A percentile compares a stretch with the other conserved stretches of the same genome.
phyloP scores from a whole-genome alignment of 2,797 vertebrate species.

The Sebastes matsubarae region DNA sequence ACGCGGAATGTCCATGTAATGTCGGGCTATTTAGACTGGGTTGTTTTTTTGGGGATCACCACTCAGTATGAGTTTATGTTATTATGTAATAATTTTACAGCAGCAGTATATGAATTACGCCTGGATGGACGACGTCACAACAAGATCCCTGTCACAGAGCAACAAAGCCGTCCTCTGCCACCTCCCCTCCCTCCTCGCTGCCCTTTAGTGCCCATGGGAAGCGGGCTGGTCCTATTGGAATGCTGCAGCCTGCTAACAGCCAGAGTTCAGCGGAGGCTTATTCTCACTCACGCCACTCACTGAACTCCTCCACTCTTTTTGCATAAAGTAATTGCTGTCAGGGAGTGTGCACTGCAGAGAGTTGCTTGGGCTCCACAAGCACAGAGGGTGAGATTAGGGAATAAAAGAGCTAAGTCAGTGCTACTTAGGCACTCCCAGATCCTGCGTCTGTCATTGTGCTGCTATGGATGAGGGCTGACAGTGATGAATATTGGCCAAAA shows the following conservation, averaged over 20 bases:
- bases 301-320: constrained; percentile 78
- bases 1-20: no score
- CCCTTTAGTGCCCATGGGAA: constrained; percentile 48
- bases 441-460: constrained; percentile 68
- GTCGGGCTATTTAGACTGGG: no score
- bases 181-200: constrained; percentile 7
- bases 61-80: not conserved
- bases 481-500: constrained; percentile 86
- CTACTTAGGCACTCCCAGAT: constrained; percentile 72
- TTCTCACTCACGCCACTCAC: constrained; percentile 74
- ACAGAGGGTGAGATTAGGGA: constrained; percentile 77
- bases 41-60: not conserved
- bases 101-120: not conserved
- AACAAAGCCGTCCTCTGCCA: constrained; percentile 26
- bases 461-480: constrained; percentile 79
- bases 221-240: constrained; percentile 39
- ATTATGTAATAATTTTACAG: constrained; percentile 4
- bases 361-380: constrained; percentile 64
- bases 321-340: constrained; percentile 81
- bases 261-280: constrained; percentile 63
- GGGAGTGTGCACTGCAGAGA: constrained; percentile 69
- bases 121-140: not conserved
- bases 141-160: constrained; percentile 3
- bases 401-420: constrained; percentile 79
- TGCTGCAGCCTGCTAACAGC: constrained; percentile 53